Evolutionary conservation across 2,113 vertebrate genomes (phyloP).

Genomic region (Brachypteracias leptosomus): DNA sequence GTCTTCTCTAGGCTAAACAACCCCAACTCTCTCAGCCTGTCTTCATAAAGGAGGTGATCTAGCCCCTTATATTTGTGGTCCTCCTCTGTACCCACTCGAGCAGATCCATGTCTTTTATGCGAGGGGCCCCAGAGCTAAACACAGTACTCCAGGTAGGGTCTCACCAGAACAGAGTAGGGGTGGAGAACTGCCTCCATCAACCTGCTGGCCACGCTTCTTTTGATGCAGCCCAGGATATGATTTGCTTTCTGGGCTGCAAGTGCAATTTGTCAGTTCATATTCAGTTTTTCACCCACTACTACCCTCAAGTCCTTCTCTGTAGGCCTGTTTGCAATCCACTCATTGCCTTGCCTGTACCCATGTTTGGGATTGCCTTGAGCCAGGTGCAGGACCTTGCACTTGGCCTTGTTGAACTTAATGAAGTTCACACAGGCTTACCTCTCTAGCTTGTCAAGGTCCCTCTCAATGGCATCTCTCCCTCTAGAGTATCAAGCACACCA

Average conservation of each 20-base stretch:
- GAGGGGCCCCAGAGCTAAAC: rapidly evolving
- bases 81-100: rapidly evolving
- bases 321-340: background rate
- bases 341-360: background rate
- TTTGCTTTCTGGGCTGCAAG: background rate
- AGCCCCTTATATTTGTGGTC: background rate
- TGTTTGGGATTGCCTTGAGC: background rate
- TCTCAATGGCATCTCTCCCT: background rate
- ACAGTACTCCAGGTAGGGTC: background rate
- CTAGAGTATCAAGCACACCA: background rate
- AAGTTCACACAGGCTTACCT: background rate
- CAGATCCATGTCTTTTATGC: background rate
- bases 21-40: background rate
- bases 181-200: background rate
- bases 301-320: background rate
- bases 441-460: background rate
- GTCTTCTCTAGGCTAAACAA: background rate
- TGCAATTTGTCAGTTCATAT: rapidly evolving
- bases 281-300: background rate
- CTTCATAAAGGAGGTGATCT: background rate
- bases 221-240: background rate
- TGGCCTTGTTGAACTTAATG: background rate
- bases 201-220: rapidly evolving
- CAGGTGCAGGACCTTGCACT: background rate
- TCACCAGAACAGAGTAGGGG: rapidly evolving